Base-by-base conservation (phyloP, 2,113 vertebrate genomes). In the Nothobranchius kuhntae region DNA sequence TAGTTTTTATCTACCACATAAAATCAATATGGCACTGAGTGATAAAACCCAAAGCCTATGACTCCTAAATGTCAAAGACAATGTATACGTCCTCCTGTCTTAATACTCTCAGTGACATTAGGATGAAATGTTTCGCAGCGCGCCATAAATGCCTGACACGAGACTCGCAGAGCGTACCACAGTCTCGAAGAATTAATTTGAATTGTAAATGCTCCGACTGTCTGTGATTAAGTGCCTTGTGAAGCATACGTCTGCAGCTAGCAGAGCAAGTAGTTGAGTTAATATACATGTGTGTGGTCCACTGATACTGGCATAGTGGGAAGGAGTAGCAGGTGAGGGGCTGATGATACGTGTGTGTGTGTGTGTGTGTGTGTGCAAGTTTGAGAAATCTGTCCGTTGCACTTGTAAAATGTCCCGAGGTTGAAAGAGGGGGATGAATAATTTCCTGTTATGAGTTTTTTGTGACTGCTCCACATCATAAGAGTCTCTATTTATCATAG, bases 301-400 rank as follows among this genome's bases (percentile, higher is more conserved):
- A 9, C 61, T 74, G 70, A 53, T 61, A 55, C 70, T 13, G 26
- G 55, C 57, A 42, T 58, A 53, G 15, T 40, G 45, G 51, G 57
- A 62, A 68, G 17, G 50, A 71, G 69, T 60, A 78, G 81, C 83
- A 86, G 83, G 77, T 84, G 75, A 81, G 57, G 64, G 48, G 53
- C 45, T 45, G 15, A 52, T 60, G 63, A 38, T 42, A 26, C 24
- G n/a, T 42, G 17, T 44, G 36, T 40, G 51, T 70, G 63, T 70
- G 60, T 70, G 60, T 58, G 68, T 1, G 13, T 67, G 62, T 38
- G 21, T 21, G 21, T 30, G 46, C 50, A 66, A 63, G 65, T 71
- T 13, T 0, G 11, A 58, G 24, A 71, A 69, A 30, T 65, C 56
- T 65, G 45, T 21, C 21, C 21, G 21, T 21, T 62, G 53, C 72